Percentiles rank a stretch among this genome's conserved stretches.
Conservation (phyloP, 2,797 vertebrate species). For the Peromyscus aztecus region DNA sequence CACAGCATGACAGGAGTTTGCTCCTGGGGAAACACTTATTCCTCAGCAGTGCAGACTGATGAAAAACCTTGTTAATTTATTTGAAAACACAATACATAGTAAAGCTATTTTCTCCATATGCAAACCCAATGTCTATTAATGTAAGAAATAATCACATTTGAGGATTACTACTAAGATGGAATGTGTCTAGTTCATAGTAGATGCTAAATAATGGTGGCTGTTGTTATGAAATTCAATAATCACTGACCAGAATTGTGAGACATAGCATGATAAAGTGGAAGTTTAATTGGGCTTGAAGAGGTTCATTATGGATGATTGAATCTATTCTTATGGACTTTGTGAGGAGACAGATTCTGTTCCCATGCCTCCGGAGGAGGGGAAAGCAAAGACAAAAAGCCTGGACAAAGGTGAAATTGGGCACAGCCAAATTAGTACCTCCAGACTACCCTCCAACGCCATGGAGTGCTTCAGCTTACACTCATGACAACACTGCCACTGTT, state of each 20-base stretch:
- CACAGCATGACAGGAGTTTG: background rate
- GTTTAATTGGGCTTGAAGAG: background rate
- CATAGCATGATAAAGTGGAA: background rate
- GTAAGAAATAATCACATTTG: background rate
- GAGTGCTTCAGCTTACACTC: background rate
- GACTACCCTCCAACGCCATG: background rate
- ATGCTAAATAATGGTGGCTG: background rate
- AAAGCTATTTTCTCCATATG: background rate
- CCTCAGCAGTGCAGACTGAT: background rate
- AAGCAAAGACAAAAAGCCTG: background rate
- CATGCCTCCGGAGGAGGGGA: background rate
- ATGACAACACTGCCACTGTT: background rate
- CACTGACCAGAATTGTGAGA: background rate
- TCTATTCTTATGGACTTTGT: background rate
- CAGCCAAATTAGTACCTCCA: background rate
- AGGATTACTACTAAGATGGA: background rate
- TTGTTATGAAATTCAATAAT: background rate
- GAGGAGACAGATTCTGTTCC: background rate
- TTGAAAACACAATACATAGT: background rate
- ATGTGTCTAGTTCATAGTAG: background rate
- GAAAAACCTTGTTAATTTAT: background rate
- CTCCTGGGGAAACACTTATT: background rate
- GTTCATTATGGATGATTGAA: accelerated
- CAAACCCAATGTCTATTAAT: background rate
- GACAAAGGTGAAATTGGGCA: background rate